Base-by-base conservation (phyloP, 2,888 invertebrate genomes). In the Nymphalis polychloros region DNA sequence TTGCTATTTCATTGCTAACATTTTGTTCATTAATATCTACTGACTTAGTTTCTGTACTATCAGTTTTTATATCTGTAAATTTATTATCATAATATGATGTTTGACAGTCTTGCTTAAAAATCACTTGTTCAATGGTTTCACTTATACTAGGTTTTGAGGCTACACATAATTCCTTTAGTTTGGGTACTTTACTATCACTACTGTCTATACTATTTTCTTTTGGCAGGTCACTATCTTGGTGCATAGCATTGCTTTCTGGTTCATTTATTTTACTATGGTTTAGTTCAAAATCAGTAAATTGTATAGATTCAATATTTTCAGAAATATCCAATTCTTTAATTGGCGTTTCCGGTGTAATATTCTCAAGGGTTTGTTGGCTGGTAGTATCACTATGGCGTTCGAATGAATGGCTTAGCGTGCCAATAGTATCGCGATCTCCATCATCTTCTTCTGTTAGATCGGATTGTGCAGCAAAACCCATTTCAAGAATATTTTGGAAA, bases 351-450 rank as follows among this genome's bases (percentile, higher is more conserved):
- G 92, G 92, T 8, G 91, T 91, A 48, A 92, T 78, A 73, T 91
- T 92, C 73, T 89, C 92, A 35, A 92, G 78, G 7, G 92, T 92
- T 53, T 88, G 88, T 76, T 92, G 92, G 78, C 92, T 92, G 59
- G 77, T 77, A 2, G 86, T 84, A 68, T 92, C 90, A 64, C 90
- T 89, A 72, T 91, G 89, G 16, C 92, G 85, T 79, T 92, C 92
- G 72, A 87, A 92, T 1, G 92, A 92, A 75, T 92, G 92, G 68
- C 91, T 91, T 57, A 92, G 81, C 8, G 91, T 90, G 52, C 91
- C 92, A 8, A 90, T 78, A 20, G 91, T 89, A 64, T 90, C 91
- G 3, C 87, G 83, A 66, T 92, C 92, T 6, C 77, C 79, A 5
- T 90, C 90, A 53, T 89, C 88, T 0, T 88, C 88, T 59, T 83